Percentiles rank a stretch among this genome's conserved stretches.
Evolutionary conservation across 2,888 invertebrate genomes (phyloP).

Genomic region (Eledona agricola): DNA sequence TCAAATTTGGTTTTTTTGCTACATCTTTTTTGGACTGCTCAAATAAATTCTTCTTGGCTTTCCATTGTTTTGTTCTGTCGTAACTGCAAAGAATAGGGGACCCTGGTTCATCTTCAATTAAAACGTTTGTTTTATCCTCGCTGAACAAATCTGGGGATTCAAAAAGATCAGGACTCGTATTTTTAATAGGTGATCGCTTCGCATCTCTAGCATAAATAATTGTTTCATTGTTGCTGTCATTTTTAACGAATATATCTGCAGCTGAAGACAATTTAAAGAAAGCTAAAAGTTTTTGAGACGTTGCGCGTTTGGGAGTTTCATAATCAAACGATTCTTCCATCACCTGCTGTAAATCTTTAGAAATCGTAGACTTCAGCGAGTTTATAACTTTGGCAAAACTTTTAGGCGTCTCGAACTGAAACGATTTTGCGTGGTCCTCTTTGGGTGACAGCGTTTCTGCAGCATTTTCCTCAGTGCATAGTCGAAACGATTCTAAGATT

Average conservation of each 20-base stretch:
- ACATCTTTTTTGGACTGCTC: slow-evolving; percentile 10
- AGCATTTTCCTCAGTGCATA: not conserved
- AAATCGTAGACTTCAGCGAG: not conserved
- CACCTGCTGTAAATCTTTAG: slow-evolving; percentile 4
- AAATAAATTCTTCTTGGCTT: slow-evolving; percentile 27
- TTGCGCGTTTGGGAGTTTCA: slow-evolving; percentile 2
- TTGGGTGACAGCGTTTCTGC: not conserved
- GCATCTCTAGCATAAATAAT: slow-evolving; percentile 41
- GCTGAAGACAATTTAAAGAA: slow-evolving; percentile 48
- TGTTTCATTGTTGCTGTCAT: slow-evolving; percentile 39
- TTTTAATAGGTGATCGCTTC: not conserved
- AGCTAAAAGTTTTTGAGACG: slow-evolving; percentile 37
- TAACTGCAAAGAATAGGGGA: slow-evolving; percentile 26
- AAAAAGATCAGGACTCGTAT: slow-evolving; percentile 36
- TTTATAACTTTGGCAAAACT: slow-evolving; percentile 43
- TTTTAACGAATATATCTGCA: slow-evolving; percentile 39
- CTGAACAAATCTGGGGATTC: slow-evolving; percentile 26
- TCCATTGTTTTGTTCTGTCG: slow-evolving; percentile 8
- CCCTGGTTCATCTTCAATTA: slow-evolving; percentile 1
- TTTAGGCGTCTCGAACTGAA: slow-evolving; percentile 48
- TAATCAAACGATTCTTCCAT: slow-evolving; percentile 1
- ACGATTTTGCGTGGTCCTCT: slow-evolving; percentile 39
- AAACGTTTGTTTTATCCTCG: slow-evolving; percentile 1
- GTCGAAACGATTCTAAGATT: slow-evolving; percentile 13
- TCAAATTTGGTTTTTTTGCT: slow-evolving; percentile 7